Percentiles rank a stretch among this genome's conserved stretches.
These are phyloP conservation scores for Scaptodrosophila latifasciaeformis DNA, from an alignment of 2,888 invertebrate species.

Conservation along the genomic window DNA sequence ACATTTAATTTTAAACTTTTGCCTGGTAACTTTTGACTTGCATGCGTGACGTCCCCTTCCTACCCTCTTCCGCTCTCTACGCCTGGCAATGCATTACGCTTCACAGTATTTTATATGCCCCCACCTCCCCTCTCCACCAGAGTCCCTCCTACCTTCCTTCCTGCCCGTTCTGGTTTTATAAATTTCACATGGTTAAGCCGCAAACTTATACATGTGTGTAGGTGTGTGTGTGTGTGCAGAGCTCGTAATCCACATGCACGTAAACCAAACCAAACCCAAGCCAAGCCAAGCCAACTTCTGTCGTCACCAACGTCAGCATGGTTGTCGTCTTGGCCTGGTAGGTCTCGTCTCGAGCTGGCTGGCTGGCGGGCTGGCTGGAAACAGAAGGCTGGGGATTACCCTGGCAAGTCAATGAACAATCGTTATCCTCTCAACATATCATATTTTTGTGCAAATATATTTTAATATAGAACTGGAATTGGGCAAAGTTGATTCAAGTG, in stretches of 20 bases:
- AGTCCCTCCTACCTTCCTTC: neutral
- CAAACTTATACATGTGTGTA: too few relatives aligned
- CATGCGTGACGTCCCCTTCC: conserved; percentile 3
- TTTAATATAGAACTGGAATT: too few relatives aligned
- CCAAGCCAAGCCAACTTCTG: conserved; percentile 28
- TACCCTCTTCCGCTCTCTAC: neutral
- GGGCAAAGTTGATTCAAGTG: too few relatives aligned
- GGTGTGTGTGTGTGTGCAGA: conserved; percentile 65
- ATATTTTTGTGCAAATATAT: too few relatives aligned
- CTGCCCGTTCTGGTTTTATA: conserved; percentile 42
- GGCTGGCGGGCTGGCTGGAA: too few relatives aligned
- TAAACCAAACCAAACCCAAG: conserved; percentile 59
- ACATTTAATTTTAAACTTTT: conserved; percentile 61
- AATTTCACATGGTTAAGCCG: conserved; percentile 68
- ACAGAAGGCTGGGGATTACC: too few relatives aligned
- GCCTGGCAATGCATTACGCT: conserved; percentile 54
- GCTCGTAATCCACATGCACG: conserved; percentile 65
- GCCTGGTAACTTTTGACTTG: conserved; percentile 49
- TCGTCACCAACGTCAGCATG: too few relatives aligned
- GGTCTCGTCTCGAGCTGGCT: too few relatives aligned
- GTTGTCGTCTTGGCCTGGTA: too few relatives aligned
- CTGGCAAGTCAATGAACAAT: too few relatives aligned
- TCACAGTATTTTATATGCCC: conserved; percentile 39
- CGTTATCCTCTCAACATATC: too few relatives aligned
- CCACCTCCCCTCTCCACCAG: neutral